These are phyloP conservation scores for Amphiprion clarkii DNA, from an alignment of 2,797 vertebrate genomes.

Conservation along the genomic window DNA sequence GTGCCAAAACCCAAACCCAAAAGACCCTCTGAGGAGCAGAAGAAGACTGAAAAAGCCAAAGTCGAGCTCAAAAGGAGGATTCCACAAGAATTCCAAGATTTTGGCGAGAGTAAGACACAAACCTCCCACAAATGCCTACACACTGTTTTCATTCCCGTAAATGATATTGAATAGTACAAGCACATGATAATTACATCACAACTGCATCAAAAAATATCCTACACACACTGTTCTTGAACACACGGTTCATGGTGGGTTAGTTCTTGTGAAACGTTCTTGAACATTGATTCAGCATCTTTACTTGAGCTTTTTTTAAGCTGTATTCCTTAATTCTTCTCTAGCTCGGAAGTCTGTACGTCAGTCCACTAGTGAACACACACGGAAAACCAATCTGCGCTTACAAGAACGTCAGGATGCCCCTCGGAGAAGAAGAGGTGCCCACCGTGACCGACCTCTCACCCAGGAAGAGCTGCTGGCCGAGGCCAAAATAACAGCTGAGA, in stretches of 20 bases:
- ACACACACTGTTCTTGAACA: no score
- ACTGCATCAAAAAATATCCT: neutral
- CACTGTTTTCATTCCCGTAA: neutral
- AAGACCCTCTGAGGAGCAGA: conserved; percentile 83
- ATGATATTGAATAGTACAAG: neutral
- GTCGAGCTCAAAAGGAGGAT: conserved; percentile 86
- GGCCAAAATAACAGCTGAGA: conserved; percentile 93
- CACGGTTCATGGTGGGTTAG: no score
- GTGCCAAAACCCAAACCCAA: conserved; percentile 90
- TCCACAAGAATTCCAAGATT: conserved; percentile 89
- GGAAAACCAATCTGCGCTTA: conserved; percentile 93
- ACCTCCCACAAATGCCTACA: neutral
- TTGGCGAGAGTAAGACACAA: conserved; percentile 86
- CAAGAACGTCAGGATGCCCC: conserved; percentile 96
- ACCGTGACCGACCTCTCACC: conserved; percentile 90
- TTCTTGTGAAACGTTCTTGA: no score
- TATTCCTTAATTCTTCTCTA: conserved; percentile 47
- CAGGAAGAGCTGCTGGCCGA: conserved; percentile 96
- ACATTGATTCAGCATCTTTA: no score
- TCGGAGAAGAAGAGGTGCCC: conserved; percentile 89
- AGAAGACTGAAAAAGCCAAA: conserved; percentile 86
- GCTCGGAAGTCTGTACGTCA: conserved; percentile 96
- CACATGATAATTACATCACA: neutral
- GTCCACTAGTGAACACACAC: conserved; percentile 95
- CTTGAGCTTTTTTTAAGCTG: no score